These are phyloP conservation scores for Rhaphigaster nebulosa DNA, from an alignment of 2,888 invertebrate genomes.

Conservation along the genomic window DNA sequence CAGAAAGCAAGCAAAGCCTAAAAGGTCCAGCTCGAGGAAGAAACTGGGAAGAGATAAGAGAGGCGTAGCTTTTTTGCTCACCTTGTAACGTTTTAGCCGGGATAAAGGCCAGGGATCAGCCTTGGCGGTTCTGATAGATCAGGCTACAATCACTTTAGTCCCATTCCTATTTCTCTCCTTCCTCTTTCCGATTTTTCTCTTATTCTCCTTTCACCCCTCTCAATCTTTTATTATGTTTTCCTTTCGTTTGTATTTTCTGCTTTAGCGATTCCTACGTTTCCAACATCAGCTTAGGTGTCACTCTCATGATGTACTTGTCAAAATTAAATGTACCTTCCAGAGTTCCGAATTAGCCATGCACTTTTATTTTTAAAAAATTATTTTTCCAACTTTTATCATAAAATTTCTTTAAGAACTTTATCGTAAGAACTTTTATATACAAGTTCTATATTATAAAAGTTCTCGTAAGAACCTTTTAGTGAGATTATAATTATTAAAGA, in stretches of 20 bases:
- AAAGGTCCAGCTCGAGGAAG: constrained; percentile 17
- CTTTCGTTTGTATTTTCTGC: not conserved
- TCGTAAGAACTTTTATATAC: no score
- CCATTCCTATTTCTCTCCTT: constrained; percentile 23
- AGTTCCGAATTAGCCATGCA: no score
- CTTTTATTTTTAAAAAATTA: no score
- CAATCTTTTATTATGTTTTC: constrained; percentile 33
- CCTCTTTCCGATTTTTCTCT: constrained; percentile 49
- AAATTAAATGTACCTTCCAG: no score
- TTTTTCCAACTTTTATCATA: no score
- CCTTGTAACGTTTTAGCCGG: constrained; percentile 49
- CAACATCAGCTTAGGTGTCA: not conserved
- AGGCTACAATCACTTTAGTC: constrained; percentile 47
- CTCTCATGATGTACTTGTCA: no score
- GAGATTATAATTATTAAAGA: no score
- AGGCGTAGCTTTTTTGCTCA: constrained; percentile 46
- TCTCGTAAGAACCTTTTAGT: no score
- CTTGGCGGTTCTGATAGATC: constrained; percentile 44
- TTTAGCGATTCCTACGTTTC: not conserved
- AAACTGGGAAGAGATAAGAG: not conserved
- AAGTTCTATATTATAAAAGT: no score
- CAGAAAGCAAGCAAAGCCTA: not conserved
- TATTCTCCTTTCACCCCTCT: constrained; percentile 13
- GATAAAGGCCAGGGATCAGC: constrained; percentile 42
- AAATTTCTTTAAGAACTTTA: no score